Base-by-base conservation (phyloP, 2,888 invertebrate species). In the Argyra leucocephala region DNA sequence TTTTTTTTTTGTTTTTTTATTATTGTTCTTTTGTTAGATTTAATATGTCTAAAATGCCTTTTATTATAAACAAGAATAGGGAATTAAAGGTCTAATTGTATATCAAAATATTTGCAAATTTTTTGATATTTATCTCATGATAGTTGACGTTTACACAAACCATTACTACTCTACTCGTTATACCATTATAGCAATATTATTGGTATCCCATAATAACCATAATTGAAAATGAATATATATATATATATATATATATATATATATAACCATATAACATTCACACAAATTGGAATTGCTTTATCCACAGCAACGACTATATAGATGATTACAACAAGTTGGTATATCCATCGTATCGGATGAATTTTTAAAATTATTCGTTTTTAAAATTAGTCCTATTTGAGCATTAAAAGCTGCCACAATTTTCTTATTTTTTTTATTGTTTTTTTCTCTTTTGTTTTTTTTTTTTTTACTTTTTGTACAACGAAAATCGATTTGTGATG, bases 401-500 rank as follows among this genome's bases (percentile, higher is more conserved):
- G 48, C 48, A 48, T 48, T 48, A 48, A 48, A 48, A 18, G 48
- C 5, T 48, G 48, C 48, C 48, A 48, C 48, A 48, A 48, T 18
- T 48, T 48, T 15, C 12, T 48, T 3, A 18, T 48, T 3, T 18
- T 48, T 48, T 48, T 18, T 48, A 48, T 3, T 48, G 15, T 48
- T 48, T 48, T 48, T 48, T 48, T 18, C 18, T 48, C 18, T 18
- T 48, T 18, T 48, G 48, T 48, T 48, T 12, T 37, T 37, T 10
- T 48, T 31, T 31, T 31, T 31, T 48, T 48, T 18, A 31, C 31
- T 7, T 31, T 31, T 31, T 48, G n/a, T 18, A 48, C 48, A 48
- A 48, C 48, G 48, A 48, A 48, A 48, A 48, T 48, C 48, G 48
- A 48, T 48, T 48, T 48, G 48, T 48, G 48, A 48, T 48, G 48